Evolutionary conservation across 2,113 vertebrate species (phyloP), one percentile per base, ranked within the genome.

Genomic region (Acrocephalus arundinaceus): DNA sequence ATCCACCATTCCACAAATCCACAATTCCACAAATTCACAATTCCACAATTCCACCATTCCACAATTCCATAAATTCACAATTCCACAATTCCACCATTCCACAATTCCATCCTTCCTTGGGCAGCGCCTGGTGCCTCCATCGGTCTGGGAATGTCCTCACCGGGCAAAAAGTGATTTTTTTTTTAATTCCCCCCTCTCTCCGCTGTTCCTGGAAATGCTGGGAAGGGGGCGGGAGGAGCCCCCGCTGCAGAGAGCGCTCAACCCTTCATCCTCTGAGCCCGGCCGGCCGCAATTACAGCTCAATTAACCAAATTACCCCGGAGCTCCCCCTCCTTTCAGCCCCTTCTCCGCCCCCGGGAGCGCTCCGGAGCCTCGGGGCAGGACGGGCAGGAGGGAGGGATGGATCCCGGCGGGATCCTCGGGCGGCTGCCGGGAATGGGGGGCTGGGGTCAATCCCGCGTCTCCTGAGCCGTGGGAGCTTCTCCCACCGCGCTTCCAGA

Each of bases 231-330:
- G 61, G 92, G 65, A 37, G 43, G 13, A 90, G 11, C 65, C 62
- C 66, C 85, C 3, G 0, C 74, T 2, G 11, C 68, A 65, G 91
- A 81, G 86, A 94, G 79, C 96, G 59, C 58, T 96, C 76, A 96
- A 4, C 68, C 94, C 92, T 95, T 95, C 97, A 97, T 97, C 94
- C 97, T 92, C 91, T 98, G 94, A 97, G 87, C 9, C n/a, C 95
- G 92, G 74, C 79, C 13, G 4, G 57, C 95, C 93, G 97, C 97
- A 96, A 98, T 98, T 98, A 97, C 66, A 85, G 65, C 96, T 96
- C 97, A 97, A 98, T 98, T 97, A 98, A 96, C 82, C 96, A 96
- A 96, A 97, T 75, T 94, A 92, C 89, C 87, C 68, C 67, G 84
- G 35, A 82, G 89, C 87, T 45, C 35, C 73, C 94, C 79, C 87